These are phyloP conservation scores for Aplysia californica DNA, from an alignment of 1,140 invertebrate genomes.

Conservation along the genomic window DNA sequence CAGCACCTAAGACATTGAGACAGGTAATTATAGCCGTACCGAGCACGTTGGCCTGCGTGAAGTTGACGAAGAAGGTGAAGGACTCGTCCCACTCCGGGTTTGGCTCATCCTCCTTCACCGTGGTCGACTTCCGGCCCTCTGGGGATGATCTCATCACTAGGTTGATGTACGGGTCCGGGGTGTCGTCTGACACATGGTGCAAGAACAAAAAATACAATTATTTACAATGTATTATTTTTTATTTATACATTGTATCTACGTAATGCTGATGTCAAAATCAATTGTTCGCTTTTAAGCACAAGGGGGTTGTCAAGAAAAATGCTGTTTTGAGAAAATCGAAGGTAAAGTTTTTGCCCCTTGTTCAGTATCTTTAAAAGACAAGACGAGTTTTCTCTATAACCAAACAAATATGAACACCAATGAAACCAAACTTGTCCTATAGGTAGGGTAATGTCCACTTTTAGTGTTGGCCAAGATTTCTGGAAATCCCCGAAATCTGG, in stretches of 20 bases:
- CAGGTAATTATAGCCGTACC: constrained; percentile 27
- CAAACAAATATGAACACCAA: no score
- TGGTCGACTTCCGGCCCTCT: constrained; percentile 64
- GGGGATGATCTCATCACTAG: constrained; percentile 65
- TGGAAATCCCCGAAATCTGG: no score
- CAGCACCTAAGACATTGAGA: not conserved
- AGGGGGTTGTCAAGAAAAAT: not conserved
- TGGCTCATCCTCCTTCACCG: constrained; percentile 61
- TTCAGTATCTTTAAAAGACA: no score
- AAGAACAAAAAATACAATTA: not conserved
- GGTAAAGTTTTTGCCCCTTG: no score
- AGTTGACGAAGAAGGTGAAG: constrained; percentile 67
- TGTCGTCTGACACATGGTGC: constrained; percentile 62
- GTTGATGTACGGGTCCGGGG: constrained; percentile 68
- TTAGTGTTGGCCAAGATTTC: no score
- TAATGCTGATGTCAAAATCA: not conserved
- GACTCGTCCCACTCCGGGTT: constrained; percentile 69
- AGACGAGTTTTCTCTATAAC: no score
- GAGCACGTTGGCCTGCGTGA: constrained; percentile 46
- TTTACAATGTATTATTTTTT: not conserved
- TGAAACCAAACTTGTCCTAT: no score
- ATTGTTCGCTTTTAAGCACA: not conserved
- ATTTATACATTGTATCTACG: not conserved
- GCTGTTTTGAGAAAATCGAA: not conserved
- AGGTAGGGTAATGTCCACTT: no score